Evolutionary conservation across 2,113 vertebrate species (phyloP).

Genomic region (Caranx melampygus): DNA sequence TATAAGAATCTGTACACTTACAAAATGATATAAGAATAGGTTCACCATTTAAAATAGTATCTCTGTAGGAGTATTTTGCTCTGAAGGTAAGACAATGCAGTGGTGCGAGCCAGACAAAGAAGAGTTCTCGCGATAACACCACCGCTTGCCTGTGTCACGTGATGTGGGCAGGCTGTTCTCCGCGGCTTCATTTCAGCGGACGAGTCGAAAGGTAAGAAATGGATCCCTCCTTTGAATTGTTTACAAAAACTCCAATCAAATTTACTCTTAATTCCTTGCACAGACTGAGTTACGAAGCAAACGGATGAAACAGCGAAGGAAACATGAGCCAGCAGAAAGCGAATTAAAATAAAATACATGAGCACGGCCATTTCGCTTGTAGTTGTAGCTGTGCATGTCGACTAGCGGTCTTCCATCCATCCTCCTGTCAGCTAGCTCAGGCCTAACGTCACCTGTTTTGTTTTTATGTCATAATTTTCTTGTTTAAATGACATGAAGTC

Average conservation of each 20-base stretch:
- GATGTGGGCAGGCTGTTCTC: conserved; percentile 18
- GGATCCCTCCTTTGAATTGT: conserved; percentile 28
- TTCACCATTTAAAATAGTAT: neutral
- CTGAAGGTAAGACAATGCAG: neutral
- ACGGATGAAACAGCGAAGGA: fast-evolving
- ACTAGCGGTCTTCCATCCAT: conserved; percentile 30
- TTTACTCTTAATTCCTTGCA: fast-evolving
- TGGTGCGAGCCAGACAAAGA: neutral
- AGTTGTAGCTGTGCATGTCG: conserved; percentile 7
- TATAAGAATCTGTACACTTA: neutral
- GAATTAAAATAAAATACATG: neutral
- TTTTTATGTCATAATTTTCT: neutral
- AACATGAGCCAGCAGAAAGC: neutral
- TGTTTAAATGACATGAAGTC: neutral
- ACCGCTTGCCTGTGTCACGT: conserved; percentile 39
- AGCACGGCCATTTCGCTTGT: neutral
- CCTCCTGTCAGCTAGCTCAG: conserved; percentile 15
- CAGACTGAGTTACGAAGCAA: neutral
- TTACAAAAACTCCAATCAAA: neutral
- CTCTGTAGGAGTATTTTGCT: no score
- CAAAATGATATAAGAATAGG: neutral
- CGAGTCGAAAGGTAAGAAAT: conserved; percentile 54
- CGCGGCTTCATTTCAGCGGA: conserved; percentile 52
- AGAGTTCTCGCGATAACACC: conserved; percentile 59
- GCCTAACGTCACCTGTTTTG: neutral